Evolutionary conservation across 2,888 invertebrate species (phyloP).

Genomic region (Ectemnius lituratus): DNA sequence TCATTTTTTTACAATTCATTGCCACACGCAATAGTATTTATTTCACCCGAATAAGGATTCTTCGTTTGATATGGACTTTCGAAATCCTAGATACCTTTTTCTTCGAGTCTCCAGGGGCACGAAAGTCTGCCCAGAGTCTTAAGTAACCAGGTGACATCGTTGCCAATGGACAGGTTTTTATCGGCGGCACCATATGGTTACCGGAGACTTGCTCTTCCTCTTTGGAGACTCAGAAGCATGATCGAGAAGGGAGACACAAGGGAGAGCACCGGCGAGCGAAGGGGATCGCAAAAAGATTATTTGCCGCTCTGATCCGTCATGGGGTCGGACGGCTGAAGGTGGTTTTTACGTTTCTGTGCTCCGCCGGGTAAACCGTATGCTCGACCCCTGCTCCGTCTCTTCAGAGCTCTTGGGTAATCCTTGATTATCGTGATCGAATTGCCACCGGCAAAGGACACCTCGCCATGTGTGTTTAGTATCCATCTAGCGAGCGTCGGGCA

Average conservation of each 20-base stretch:
- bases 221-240: constrained; percentile 13
- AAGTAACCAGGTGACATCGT: too few species aligned
- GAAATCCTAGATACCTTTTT: too few species aligned
- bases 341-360: constrained; percentile 64
- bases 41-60: too few species aligned
- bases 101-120: too few species aligned
- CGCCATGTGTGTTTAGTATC: constrained; percentile 28
- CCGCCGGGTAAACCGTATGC: constrained; percentile 44
- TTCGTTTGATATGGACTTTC: too few species aligned
- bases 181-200: constrained; percentile 50
- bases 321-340: constrained; percentile 54
- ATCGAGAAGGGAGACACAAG: constrained; percentile 36
- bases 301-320: constrained; percentile 66
- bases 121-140: too few species aligned
- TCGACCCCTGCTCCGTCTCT: constrained; percentile 37
- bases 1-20: too few species aligned
- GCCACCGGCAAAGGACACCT: constrained; percentile 45
- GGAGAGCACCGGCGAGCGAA: constrained; percentile 31
- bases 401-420: constrained; percentile 64
- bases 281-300: constrained; percentile 63
- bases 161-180: constrained; percentile 49
- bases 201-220: constrained; percentile 25
- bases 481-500: constrained; percentile 12
- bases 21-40: too few species aligned
- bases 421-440: constrained; percentile 75